Evolutionary conservation across 2,888 invertebrate species (phyloP).

Genomic region (Nymphalis polychloros): DNA sequence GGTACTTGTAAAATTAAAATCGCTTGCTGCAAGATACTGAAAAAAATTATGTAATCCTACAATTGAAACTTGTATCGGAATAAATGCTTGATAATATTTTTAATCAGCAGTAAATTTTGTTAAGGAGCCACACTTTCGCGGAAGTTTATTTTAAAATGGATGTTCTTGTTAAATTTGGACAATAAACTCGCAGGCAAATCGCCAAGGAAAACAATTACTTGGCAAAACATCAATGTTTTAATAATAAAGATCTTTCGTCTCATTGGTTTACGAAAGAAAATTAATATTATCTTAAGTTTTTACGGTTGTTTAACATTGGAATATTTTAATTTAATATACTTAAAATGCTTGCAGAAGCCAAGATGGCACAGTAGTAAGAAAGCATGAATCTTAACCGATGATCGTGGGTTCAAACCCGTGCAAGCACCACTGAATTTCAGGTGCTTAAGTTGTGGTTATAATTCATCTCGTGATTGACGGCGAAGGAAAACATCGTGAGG

Average conservation of each 20-base stretch:
- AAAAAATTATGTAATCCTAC: no score
- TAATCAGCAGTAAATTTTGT: slow-evolving; percentile 5
- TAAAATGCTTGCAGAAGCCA: no score
- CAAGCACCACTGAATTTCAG: no score
- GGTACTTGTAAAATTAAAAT: no score
- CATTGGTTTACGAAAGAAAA: neutral
- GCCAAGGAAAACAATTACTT: slow-evolving; percentile 29
- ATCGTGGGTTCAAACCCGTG: no score
- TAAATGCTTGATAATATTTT: neutral
- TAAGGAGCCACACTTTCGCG: neutral
- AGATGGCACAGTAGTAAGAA: no score
- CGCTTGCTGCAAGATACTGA: no score
- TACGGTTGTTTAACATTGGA: neutral
- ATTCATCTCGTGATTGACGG: no score
- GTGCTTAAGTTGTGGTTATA: no score
- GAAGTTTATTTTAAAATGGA: slow-evolving; percentile 21
- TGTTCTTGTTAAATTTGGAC: slow-evolving; percentile 18
- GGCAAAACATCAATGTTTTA: slow-evolving; percentile 25
- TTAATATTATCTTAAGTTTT: slow-evolving; percentile 2
- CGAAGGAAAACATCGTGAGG: no score
- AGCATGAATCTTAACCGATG: no score
- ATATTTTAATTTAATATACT: no score
- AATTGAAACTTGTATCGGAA: neutral
- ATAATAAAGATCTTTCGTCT: slow-evolving; percentile 9
- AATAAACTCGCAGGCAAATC: slow-evolving; percentile 20